Conservation (phyloP, 2,113 vertebrate species). For the Toxostoma redivivum region DNA sequence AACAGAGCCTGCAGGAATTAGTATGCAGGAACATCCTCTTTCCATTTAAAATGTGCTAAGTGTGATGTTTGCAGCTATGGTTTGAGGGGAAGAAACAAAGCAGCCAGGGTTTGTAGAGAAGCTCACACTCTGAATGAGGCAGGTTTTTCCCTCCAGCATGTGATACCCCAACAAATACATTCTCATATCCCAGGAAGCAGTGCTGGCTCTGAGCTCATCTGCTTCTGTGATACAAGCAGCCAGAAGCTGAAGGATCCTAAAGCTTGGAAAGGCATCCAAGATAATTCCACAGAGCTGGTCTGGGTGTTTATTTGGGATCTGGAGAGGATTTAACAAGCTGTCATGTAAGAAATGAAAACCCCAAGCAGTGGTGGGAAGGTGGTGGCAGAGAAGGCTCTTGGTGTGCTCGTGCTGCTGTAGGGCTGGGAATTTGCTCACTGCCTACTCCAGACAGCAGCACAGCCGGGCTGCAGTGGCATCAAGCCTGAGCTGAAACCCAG, state of each 20-base stretch:
- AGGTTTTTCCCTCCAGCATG: background rate
- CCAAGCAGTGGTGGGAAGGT: background rate
- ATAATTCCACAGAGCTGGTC: background rate
- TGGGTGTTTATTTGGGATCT: background rate
- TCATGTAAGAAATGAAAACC: background rate
- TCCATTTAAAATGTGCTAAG: constrained; percentile 9
- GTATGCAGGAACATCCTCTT: constrained; percentile 2
- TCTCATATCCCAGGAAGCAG: background rate
- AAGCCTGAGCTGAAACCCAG: background rate
- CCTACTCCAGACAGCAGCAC: background rate
- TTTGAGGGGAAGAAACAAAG: background rate
- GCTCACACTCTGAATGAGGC: constrained; percentile 2
- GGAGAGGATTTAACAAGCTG: background rate
- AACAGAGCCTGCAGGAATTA: background rate
- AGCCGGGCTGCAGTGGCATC: background rate
- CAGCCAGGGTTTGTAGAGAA: constrained; percentile 11
- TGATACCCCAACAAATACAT: background rate
- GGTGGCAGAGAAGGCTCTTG: background rate
- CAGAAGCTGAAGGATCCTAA: constrained; percentile 18
- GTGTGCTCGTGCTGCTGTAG: background rate
- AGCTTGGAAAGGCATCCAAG: background rate
- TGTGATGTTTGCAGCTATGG: constrained; percentile 14
- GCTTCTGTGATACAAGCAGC: background rate
- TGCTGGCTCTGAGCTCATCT: constrained; percentile 6
- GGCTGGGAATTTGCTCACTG: background rate